Conservation (phyloP, 2,113 vertebrate species). For the Phaethon lepturus region DNA sequence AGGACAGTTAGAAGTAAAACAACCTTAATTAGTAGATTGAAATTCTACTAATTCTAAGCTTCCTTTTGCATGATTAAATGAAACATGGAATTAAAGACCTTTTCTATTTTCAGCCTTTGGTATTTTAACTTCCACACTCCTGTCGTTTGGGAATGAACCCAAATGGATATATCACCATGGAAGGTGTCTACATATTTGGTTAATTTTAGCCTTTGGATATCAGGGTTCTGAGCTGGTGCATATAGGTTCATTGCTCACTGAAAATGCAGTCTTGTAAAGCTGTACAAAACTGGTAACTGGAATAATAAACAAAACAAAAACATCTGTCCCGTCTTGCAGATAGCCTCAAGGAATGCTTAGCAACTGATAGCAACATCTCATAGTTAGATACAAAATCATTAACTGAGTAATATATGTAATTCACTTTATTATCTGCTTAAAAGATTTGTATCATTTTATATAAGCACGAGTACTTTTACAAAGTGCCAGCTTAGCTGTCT, state of each 20-base stretch:
- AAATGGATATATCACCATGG: background rate
- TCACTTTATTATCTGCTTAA: conserved; percentile 31
- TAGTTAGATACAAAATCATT: conserved; percentile 35
- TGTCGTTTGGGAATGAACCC: background rate
- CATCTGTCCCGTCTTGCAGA: conserved; percentile 22
- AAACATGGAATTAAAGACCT: background rate
- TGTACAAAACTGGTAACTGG: background rate
- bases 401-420: conserved; percentile 14
- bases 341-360: conserved; percentile 7
- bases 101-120: background rate
- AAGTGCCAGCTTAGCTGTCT: background rate
- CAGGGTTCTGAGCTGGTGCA: background rate
- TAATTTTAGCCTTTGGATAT: background rate
- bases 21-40: background rate
- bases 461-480: background rate
- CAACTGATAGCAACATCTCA: background rate
- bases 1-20: background rate
- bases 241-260: background rate
- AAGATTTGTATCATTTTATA: background rate
- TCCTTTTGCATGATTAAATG: background rate
- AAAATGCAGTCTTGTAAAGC: conserved; percentile 24
- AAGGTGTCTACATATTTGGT: background rate
- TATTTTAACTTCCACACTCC: background rate
- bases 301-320: conserved; percentile 46
- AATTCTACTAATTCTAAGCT: background rate